Evolutionary conservation across 2,888 invertebrate species (phyloP), one percentile per base, ranked within the genome.

Genomic region (Patella pellucida): DNA sequence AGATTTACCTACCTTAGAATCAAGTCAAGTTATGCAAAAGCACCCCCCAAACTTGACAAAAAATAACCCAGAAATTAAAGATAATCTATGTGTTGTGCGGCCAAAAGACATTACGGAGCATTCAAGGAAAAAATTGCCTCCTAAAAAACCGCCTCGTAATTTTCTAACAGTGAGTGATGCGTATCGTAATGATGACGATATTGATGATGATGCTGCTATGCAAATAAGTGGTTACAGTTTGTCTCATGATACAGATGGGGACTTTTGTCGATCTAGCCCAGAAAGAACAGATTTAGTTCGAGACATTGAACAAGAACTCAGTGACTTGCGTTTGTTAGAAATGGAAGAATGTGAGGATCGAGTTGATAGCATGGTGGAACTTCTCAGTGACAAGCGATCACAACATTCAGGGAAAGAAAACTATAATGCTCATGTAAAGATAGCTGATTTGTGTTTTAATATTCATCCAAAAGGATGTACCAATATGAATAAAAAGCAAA

Each of bases 271-370:
- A 41, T 62, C 75, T 16, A 67, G 71, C 50, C 67, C 71, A 27
- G 75, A 75, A 51, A 76, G 82, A 73, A 80, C 78, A 68, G 78
- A 79, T 74, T 78, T 78, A 75, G 84, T 78, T 69, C 82, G 78
- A 76, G 74, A 76, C 27, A 76, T 79, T 31, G 79, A 78, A 54
- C 74, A 77, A 72, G 81, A 76, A 56, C 75, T 79, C n/a, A 76
- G 74, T 41, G 81, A 83, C 71, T 72, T 80, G 16, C 72, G 72
- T 56, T 68, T 84, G 67, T 79, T 74, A 11, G 75, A 77, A 31
- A 67, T 72, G 69, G 79, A 81, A 51, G 81, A 81, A 27, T 70
- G 71, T 51, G 81, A 81, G 16, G 78, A 78, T 51, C 71, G 69
- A 16, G 72, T 78, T 12, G 79, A 79, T 52, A 78, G 78, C 52